phyloP scores from a whole-genome alignment of 1,140 invertebrate genomes.

The Ladona fulva region DNA sequence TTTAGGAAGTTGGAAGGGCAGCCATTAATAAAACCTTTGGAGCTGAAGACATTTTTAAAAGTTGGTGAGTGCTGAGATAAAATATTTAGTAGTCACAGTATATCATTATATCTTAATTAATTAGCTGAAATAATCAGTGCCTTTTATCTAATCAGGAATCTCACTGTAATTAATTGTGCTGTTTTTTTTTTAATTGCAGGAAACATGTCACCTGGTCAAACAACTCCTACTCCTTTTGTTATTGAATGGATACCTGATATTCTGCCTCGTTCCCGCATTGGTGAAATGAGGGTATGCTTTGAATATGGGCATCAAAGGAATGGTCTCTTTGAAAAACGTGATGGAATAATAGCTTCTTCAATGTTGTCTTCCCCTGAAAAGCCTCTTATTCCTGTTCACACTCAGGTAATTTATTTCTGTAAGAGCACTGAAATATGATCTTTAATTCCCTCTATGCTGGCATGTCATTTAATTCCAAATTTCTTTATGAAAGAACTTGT shows the following conservation, averaged over 20 bases:
- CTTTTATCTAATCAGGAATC: slow-evolving; percentile 11
- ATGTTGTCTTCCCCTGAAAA: neutral
- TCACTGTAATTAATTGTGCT: neutral
- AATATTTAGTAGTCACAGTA: slow-evolving; percentile 18
- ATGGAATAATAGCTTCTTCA: neutral
- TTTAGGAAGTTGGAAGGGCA: slow-evolving; percentile 40
- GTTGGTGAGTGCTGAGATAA: slow-evolving; percentile 51
- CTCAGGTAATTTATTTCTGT: neutral
- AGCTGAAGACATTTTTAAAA: slow-evolving; percentile 61
- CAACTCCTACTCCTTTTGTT: slow-evolving; percentile 57
- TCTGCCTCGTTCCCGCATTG: slow-evolving; percentile 55
- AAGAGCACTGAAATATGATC: too few species aligned
- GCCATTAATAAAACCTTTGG: slow-evolving; percentile 51
- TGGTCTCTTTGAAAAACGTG: neutral
- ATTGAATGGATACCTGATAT: slow-evolving; percentile 72
- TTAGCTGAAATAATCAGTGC: slow-evolving; percentile 12
- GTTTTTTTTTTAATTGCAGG: slow-evolving; percentile 37
- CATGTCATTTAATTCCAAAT: too few species aligned
- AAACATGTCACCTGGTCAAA: slow-evolving; percentile 45
- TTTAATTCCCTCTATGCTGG: too few species aligned
- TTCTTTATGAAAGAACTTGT: too few species aligned
- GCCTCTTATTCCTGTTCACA: neutral
- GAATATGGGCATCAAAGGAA: slow-evolving; percentile 49
- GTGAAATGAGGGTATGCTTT: slow-evolving; percentile 56
- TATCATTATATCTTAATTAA: slow-evolving; percentile 21